phyloP scores from a whole-genome alignment of 1,140 invertebrate species.

The Episyrphus balteatus region DNA sequence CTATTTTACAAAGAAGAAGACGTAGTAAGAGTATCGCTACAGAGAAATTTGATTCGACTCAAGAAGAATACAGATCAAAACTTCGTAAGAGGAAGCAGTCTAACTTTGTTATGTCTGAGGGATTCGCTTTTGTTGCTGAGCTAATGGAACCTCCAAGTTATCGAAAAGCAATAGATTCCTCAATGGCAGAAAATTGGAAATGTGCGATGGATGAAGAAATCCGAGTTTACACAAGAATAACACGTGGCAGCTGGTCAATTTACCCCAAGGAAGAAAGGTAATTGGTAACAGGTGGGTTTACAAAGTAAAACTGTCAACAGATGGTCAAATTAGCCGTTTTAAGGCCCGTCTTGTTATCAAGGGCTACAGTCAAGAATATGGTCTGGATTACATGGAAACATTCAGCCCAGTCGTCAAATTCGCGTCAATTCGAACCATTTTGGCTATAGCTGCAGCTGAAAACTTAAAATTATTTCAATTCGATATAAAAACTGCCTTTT shows the following conservation, averaged over 20 bases:
- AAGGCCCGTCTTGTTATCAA: slow-evolving; percentile 35
- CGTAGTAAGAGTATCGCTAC: background rate
- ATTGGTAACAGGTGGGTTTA: slow-evolving; percentile 35
- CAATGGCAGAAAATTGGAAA: slow-evolving; percentile 11
- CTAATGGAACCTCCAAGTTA: background rate
- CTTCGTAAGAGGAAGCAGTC: no score
- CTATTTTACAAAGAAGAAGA: no score
- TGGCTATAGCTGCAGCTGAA: slow-evolving; percentile 12
- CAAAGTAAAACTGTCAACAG: slow-evolving; percentile 21
- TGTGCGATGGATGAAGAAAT: no score
- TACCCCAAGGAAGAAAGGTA: slow-evolving; percentile 16
- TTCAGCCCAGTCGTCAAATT: slow-evolving; percentile 25
- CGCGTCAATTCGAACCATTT: no score
- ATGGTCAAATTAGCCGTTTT: slow-evolving; percentile 18
- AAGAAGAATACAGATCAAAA: no score
- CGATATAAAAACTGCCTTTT: slow-evolving; percentile 1
- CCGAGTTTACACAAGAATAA: slow-evolving; percentile 3
- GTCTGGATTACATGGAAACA: slow-evolving; percentile 30
- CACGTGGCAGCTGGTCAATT: slow-evolving; percentile 19
- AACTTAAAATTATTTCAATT: slow-evolving; percentile 1
- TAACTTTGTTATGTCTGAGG: no score
- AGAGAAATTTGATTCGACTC: no score
- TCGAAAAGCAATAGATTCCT: background rate
- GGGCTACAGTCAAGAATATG: slow-evolving; percentile 18
- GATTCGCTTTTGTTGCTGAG: no score